Base-by-base conservation (phyloP, 2,113 vertebrate genomes). In the Octodon degus region DNA sequence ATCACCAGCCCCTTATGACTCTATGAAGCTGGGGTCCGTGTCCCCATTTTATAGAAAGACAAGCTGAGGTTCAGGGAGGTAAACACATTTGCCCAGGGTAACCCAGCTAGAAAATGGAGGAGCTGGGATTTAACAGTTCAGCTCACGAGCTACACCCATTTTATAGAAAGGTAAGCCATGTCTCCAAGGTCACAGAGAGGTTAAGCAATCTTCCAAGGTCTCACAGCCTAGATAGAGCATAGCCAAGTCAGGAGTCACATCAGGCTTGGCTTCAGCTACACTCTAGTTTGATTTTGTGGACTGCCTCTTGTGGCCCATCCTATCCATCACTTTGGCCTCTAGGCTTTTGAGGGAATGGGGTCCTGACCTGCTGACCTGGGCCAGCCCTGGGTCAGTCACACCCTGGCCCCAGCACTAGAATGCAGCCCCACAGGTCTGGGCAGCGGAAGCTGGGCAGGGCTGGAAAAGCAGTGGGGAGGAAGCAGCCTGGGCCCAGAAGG, bases 341-440 rank as follows among this genome's bases (percentile, higher is more conserved):
- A 17, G 81, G 20, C 58, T 74, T 63, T 79, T 13, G 37, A 72
- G 70, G 84, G 13, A 86, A 77, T 43, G 62, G 90, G n/a, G 84
- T 76, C 77, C 87, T 94, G 81, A 96, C 94, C 91, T 96, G 60
- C 65, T 90, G 97, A 96, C 96, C 91, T 25, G 74, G 72, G 96
- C n/a, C 22, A 11, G 81, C n/a, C 79, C 94, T 16, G 60, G 67
- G 84, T 63, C 47, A 50, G 76, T 70, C 93, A 85, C 85, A 82
- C 40, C 94, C 85, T 30, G 60, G 83, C 79, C 76, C 58, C 63
- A 13, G 60, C 40, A 68, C 86, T 90, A 97, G 72, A 97, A 98
- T 98, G 97, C 27, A 72, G 91, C 96, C 86, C 25, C 79, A 94
- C 97, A 11, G 12, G 97, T 96, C 92, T 24, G 84, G 72, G 92